Evolutionary conservation across 64 coral and sea anemone species (phyloP), one percentile per base, ranked within the genome.

Genomic region (Anthopleura sola): DNA sequence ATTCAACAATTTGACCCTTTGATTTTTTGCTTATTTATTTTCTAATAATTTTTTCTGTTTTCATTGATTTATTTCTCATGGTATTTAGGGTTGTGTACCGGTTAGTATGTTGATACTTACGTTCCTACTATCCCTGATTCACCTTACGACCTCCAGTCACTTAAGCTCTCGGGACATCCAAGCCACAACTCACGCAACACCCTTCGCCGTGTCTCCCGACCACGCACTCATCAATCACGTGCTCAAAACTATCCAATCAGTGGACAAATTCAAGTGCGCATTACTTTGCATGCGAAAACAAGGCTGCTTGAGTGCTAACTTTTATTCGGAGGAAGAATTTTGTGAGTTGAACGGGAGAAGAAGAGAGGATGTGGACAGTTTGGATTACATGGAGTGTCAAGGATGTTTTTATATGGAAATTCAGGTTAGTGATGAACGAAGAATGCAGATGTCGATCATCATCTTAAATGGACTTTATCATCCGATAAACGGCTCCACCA

Each of bases 341-440:
- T 79, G 76, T 48, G 76, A 48, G 36, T 44, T 79, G 37, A 79
- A 79, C 24, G 31, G 13, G 8, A 38, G 39, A 26, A 38, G 44
- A 44, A 79, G 24, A 18, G 44, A 44, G 24, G 37, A 38, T 0
- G 34, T n/a, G 16, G 31, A 48, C 18, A 23, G 20, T 19, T 38
- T 44, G 24, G 36, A 44, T n/a, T 79, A 23, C 37, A 5, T 79
- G 0, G 24, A 48, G 76, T 44, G 21, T 14, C 16, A 46, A 44
- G 76, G 76, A 24, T 79, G 39, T 1, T 23, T 79, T 9, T 79
- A 79, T 37, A 20, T 79, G 76, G 76, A 79, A 79, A 79, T 32
- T 32, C n/a, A 71, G 66, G 66, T 71, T 71, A 71, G 66, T 71
- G 11, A 3, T 14, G 28, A 15, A 26, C n/a, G 0, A 29, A 71